A percentile compares a stretch with the other conserved stretches of the same genome.
phyloP scores from a whole-genome alignment of 2,797 vertebrate genomes.

The Botia almorhae region DNA sequence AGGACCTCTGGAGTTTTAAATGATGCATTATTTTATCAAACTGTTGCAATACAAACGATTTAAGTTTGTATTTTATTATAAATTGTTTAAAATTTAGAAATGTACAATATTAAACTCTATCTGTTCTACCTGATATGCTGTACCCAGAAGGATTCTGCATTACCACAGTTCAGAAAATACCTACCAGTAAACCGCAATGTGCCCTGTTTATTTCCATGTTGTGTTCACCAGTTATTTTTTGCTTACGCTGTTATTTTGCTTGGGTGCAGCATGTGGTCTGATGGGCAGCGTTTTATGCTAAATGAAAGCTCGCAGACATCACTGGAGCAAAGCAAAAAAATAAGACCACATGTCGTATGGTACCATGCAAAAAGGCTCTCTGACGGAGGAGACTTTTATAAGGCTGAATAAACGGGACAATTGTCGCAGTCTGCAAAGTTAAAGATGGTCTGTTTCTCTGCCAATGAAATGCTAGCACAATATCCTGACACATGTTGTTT shows the following conservation, averaged over 20 bases:
- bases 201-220: slow-evolving; percentile 70
- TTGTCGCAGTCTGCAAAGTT: slow-evolving; percentile 52
- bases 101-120: no score
- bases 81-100: no score
- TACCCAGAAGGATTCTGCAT: slow-evolving; percentile 32
- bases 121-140: neutral
- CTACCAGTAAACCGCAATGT: slow-evolving; percentile 58
- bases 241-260: slow-evolving; percentile 67
- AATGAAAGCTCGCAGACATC: slow-evolving; percentile 49
- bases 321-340: slow-evolving; percentile 47
- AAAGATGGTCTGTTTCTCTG: slow-evolving; percentile 41
- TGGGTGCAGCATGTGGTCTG: slow-evolving; percentile 64
- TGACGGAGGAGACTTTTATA: slow-evolving; percentile 53
- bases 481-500: slow-evolving; percentile 47
- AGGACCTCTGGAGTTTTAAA: no score
- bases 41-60: no score
- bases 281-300: slow-evolving; percentile 37
- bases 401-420: slow-evolving; percentile 46
- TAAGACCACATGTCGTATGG: slow-evolving; percentile 49
- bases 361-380: slow-evolving; percentile 30
- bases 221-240: slow-evolving; percentile 60
- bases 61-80: no score
- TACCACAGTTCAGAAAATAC: slow-evolving; percentile 59
- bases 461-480: slow-evolving; percentile 24
- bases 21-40: no score